Evolutionary conservation across 2,888 invertebrate species (phyloP), one percentile per base, ranked within the genome.

Genomic region (Vanessa cardui): DNA sequence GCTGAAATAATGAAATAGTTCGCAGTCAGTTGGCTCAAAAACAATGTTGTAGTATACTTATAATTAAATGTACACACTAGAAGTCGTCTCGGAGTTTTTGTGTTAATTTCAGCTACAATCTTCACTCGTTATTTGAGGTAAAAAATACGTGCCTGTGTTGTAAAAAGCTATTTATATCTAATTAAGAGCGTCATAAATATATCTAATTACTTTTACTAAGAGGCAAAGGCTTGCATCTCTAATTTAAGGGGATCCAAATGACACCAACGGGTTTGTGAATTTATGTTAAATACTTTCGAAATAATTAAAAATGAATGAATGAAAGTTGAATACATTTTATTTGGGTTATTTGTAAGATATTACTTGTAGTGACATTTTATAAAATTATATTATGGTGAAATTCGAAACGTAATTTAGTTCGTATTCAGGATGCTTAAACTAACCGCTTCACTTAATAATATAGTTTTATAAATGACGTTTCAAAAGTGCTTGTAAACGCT

Each of bases 11-110:
- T 66, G 62, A 69, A 62, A 69, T 54, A 49, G 52, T 47, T 18
- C 26, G 58, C 47, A 58, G 47, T 47, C 59, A 69, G 66, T 66
- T 69, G 66, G 62, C 59, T 59, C 20, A 69, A 69, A 70, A 70
- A 68, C 65, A 65, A 56, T n/a, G 33, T 62, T 62, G 62, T 58
- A 59, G 58, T 31, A 47, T 18, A 56, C 45, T 52, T 70, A 62
- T 50, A 70, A 71, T 71, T 71, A 67, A 59, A 47, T 54, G 12
- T 60, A 56, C 31, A 49, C 46, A 58, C 65, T 52, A 50, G 65
- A 62, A 65, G 54, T 58, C 39, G 44, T 62, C 62, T 44, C 39
- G 39, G 54, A 39, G 26, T 63, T 64, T 70, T 70, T 65, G 65
- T 68, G 62, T 58, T 70, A 70, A 67, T 70, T 68, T 62, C 54